Evolutionary conservation across 2,113 vertebrate species (phyloP), one percentile per base, ranked within the genome.

Genomic region (Pterocles burchelli): DNA sequence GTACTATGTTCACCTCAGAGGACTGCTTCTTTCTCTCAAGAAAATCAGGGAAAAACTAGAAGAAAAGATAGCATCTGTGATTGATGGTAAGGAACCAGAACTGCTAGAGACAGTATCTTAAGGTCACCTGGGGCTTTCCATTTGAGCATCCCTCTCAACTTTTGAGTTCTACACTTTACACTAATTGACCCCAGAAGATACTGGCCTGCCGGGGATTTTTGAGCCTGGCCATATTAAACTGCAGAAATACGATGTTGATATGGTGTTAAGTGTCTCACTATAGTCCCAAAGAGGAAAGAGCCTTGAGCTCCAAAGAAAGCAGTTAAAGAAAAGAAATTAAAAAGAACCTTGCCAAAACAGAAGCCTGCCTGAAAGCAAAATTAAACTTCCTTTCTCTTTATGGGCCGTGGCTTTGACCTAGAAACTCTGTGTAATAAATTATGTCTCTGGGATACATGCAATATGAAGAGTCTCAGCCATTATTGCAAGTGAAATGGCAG

Each of bases 111-210:
- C 41, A 77, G 21, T 16, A 33, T 28, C 43, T 55, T 66, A 52
- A 90, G 57, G 76, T 90, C 65, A 86, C 31, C 13, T 22, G 24
- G 29, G 31, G 34, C 36, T 51, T 84, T 66, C 58, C 29, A n/a
- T 89, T 45, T 70, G 48, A 70, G 38, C 59, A 80, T 48, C n/a
- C 38, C 9, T 57, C 62, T 68, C 49, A 28, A 51, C 48, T 58
- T 51, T 63, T 68, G n/a, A 77, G 62, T 82, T 93, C 59, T 65
- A 68, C 66, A 72, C 36, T 75, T 71, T 51, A 66, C 33, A 33
- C 26, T 89, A 93, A 95, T 62, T 79, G 54, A 85, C 45, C 73
- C 88, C 77, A 71, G 55, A 89, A 86, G 84, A 85, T 67, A 75
- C 54, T 58, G n/a, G 57, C 8, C 66, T 85, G 84, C 11, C 52